These are phyloP conservation scores for Acanthosoma haemorrhoidale DNA, from an alignment of 2,888 invertebrate species.

Conservation along the genomic window DNA sequence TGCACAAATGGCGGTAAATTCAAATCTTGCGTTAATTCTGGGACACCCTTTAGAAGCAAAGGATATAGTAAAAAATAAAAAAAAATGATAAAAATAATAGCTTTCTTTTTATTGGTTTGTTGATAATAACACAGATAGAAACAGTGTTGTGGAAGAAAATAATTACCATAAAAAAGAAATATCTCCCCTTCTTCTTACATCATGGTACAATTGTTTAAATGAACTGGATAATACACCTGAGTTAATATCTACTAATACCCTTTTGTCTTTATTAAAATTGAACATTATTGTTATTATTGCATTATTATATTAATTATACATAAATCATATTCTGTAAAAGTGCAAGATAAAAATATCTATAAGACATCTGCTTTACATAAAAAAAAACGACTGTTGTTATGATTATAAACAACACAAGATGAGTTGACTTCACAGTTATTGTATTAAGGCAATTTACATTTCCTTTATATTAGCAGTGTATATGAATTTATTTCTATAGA, in stretches of 20 bases:
- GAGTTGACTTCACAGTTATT: not conserved
- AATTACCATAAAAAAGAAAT: conserved; percentile 2
- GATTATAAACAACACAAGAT: not conserved
- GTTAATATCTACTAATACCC: not conserved
- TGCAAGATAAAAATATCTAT: not conserved
- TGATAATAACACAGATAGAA: conserved; percentile 17
- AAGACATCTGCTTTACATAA: not conserved
- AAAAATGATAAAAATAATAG: conserved; percentile 16
- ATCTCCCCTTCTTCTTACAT: conserved; percentile 11
- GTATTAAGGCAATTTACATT: not conserved
- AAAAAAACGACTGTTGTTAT: not conserved
- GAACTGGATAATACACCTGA: not conserved
- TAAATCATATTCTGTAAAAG: not conserved
- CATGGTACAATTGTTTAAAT: not conserved
- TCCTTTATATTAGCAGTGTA: not conserved
- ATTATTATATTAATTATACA: not conserved
- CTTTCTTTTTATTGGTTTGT: conserved; percentile 20
- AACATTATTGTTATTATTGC: not conserved
- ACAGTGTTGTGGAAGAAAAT: conserved; percentile 3
- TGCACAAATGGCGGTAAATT: too few species aligned
- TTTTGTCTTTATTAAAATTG: not conserved
- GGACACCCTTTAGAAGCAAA: not conserved
- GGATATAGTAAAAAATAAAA: not conserved
- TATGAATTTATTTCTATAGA: not conserved
- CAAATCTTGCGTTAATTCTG: too few species aligned